Conservation (phyloP, 2,113 vertebrate genomes). For the Pyrgilauda ruficollis region DNA sequence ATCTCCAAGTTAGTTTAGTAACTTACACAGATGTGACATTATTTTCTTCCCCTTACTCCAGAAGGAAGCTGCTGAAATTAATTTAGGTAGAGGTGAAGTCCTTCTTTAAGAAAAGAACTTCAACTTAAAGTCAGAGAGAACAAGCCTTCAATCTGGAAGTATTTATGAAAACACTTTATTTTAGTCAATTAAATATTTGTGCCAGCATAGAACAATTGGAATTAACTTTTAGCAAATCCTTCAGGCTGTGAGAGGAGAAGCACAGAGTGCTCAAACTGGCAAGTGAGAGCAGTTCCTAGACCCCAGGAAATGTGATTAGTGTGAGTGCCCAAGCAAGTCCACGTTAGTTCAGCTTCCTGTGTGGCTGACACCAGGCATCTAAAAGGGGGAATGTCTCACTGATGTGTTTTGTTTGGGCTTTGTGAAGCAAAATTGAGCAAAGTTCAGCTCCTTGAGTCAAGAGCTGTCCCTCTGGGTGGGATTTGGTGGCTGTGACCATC, state of each 20-base stretch:
- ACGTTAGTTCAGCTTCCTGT: neutral
- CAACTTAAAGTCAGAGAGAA: neutral
- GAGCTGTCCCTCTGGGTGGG: neutral
- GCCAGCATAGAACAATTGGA: neutral
- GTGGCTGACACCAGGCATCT: neutral
- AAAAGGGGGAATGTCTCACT: rapidly evolving
- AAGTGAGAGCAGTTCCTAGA: neutral
- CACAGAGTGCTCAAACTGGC: neutral
- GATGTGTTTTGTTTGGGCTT: neutral
- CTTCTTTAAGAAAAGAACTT: neutral
- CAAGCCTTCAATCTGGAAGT: neutral
- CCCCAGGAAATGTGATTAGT: neutral
- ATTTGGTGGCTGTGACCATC: neutral
- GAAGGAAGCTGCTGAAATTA: neutral
- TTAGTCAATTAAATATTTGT: neutral
- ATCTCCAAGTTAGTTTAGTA: neutral
- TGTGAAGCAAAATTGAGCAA: neutral
- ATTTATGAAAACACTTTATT: neutral
- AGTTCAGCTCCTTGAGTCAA: neutral
- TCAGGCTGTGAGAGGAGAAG: neutral
- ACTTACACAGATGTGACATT: neutral
- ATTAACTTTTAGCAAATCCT: neutral
- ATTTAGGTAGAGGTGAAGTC: neutral
- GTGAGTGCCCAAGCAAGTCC: neutral
- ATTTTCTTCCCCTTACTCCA: neutral